Evolutionary conservation across 1,140 invertebrate species (phyloP).

Genomic region (Bombus superbus): DNA sequence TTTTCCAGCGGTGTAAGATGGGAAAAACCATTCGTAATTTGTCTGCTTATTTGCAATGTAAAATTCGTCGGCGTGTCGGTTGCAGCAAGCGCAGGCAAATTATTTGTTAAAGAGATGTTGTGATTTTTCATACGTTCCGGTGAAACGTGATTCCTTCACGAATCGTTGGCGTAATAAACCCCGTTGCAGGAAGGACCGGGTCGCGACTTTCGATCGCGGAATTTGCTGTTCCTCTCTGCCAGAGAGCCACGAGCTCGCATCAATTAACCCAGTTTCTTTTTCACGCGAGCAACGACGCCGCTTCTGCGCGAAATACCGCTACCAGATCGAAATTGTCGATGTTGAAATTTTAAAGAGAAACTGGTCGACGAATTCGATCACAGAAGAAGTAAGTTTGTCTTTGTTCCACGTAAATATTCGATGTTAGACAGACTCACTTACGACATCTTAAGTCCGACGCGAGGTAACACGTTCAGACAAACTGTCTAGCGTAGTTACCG

Average conservation of each 20-base stretch:
- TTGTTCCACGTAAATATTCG: background rate
- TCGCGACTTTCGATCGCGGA: conserved; percentile 11
- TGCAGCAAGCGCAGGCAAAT: background rate
- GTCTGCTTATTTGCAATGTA: conserved; percentile 35
- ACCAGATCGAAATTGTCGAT: background rate
- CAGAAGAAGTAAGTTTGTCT: background rate
- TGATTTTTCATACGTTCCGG: conserved; percentile 2
- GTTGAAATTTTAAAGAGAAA: background rate
- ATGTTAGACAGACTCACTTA: too few relatives aligned
- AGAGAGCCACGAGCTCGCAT: conserved; percentile 18
- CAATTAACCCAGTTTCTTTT: conserved; percentile 50
- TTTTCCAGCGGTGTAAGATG: background rate
- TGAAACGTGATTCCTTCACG: background rate
- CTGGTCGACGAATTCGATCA: background rate
- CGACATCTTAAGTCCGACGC: background rate
- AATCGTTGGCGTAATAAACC: background rate
- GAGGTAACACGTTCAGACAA: background rate
- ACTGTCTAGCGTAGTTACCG: background rate
- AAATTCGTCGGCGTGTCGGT: background rate
- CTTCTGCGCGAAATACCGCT: background rate
- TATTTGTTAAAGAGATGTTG: background rate
- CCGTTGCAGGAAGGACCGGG: background rate
- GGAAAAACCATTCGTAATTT: conserved; percentile 13
- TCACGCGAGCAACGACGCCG: conserved; percentile 1
- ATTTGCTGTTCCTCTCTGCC: background rate